Conservation (phyloP, 2,113 vertebrate genomes). For the Piprites chloris region DNA sequence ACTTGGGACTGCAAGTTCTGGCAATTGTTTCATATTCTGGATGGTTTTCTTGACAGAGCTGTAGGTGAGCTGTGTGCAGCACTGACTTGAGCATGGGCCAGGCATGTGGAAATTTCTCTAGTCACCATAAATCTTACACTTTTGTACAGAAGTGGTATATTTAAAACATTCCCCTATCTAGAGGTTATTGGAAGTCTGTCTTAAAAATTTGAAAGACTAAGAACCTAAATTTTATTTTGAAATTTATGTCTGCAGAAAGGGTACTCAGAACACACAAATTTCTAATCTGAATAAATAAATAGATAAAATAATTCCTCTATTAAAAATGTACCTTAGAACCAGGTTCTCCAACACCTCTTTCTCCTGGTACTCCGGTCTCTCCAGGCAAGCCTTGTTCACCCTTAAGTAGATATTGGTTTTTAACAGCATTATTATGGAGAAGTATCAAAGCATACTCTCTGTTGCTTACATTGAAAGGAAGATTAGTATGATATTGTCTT, state of each 20-base stretch:
- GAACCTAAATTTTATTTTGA: not conserved
- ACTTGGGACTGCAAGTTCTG: not conserved
- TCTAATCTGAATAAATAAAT: not conserved
- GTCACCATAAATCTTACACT: not conserved
- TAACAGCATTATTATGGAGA: not conserved
- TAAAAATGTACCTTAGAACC: conserved; percentile 73
- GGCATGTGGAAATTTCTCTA: not conserved
- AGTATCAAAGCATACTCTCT: not conserved
- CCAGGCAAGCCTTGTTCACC: conserved; percentile 85
- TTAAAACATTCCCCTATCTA: not conserved
- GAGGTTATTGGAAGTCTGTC: not conserved
- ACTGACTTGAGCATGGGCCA: not conserved
- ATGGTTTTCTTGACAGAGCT: not conserved
- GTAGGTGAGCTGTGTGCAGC: not conserved
- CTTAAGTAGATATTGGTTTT: conserved; percentile 33
- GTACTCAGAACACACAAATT: not conserved
- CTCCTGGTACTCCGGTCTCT: conserved; percentile 81
- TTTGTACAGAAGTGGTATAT: not conserved
- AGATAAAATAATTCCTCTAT: not conserved
- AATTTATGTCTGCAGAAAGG: not conserved
- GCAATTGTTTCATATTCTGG: not conserved
- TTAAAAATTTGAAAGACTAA: not conserved
- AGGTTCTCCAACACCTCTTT: conserved; percentile 80
- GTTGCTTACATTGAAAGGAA: not conserved
- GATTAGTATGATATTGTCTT: not conserved